phyloP scores from a whole-genome alignment of 2,888 invertebrate species.

The Agonopterix heracliana region DNA sequence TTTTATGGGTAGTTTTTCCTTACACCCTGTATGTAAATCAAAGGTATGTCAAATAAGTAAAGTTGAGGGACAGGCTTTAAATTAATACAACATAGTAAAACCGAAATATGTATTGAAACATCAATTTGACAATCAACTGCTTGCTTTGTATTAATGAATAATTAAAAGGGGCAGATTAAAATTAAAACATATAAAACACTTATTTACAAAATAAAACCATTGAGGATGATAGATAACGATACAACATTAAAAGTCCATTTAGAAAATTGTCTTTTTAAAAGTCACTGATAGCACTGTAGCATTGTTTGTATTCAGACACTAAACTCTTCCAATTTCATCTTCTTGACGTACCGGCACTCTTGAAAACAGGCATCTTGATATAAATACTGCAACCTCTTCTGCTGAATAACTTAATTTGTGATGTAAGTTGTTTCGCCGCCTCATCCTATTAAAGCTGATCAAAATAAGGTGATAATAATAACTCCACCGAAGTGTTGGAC shows the following conservation, averaged over 20 bases:
- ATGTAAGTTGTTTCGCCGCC: slow-evolving; percentile 34
- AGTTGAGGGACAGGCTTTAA: too few relatives aligned
- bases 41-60: too few relatives aligned
- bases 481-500: slow-evolving; percentile 31
- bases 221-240: slow-evolving; percentile 17
- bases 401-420: slow-evolving; percentile 37
- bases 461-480: slow-evolving; percentile 51
- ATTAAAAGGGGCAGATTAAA: slow-evolving; percentile 16
- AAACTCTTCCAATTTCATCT: slow-evolving; percentile 16
- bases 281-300: slow-evolving; percentile 21
- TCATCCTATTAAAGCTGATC: slow-evolving; percentile 58
- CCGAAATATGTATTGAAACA: slow-evolving; percentile 7
- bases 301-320: slow-evolving; percentile 24
- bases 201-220: slow-evolving; percentile 31
- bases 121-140: slow-evolving; percentile 6
- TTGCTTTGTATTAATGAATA: not conserved
- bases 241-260: slow-evolving; percentile 28
- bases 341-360: slow-evolving; percentile 3
- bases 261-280: slow-evolving; percentile 24
- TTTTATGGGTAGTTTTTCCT: too few relatives aligned
- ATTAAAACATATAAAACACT: slow-evolving; percentile 17
- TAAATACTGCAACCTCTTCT: slow-evolving; percentile 17
- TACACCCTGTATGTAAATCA: too few relatives aligned
- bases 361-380: slow-evolving; percentile 10
- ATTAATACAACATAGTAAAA: not conserved